Base-by-base conservation (phyloP, 2,797 vertebrate species). In the Pipistrellus kuhlii region DNA sequence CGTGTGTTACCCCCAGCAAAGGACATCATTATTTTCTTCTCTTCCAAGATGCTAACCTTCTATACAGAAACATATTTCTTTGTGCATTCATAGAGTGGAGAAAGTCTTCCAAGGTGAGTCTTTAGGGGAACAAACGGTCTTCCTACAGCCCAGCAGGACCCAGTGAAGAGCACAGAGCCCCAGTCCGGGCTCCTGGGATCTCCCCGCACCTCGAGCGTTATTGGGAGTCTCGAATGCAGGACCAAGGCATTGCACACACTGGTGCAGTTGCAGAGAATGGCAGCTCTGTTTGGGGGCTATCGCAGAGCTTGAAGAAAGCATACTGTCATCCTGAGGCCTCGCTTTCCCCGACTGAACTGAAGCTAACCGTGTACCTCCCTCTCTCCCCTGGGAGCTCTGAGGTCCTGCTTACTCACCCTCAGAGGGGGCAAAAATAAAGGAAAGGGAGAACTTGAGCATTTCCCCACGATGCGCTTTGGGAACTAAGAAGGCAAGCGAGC, bases 381-480 rank as follows among this genome's bases (percentile, higher is more conserved):
- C 6, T 30, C 48, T 64, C n/a, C 25, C 32, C 57, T 13, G 10
- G 55, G 51, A n/a, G 53, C 4, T 85, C 59, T 38, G 71, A 93
- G 38, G 85, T 17, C 35, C 32, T 27, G 32, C 64, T 77, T 80
- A 68, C 59, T 89, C 55, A 87, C n/a, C 66, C 73, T 76, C 7
- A 12, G 41, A 80, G 7, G 3, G 12, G 27, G 4, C 41, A 64
- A 93, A 93, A 92, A 27, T 6, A 76, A 81, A 93, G 88, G 32
- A 88, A 90, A 94, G 32, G 32, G 17, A 13, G 21, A 81, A 86
- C 88, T 96, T 66, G 64, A 95, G 68, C 51, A 86, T 23, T 32
- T 18, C 15, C 0, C 5, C 5, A 6, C 4, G 5, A 10, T 35
- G 23, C 83, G 86, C 89, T 94, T 85, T 83, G 57, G 80, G 80